Base-by-base conservation (phyloP, 1,140 invertebrate genomes). In the Gonioctena quinquepunctata region DNA sequence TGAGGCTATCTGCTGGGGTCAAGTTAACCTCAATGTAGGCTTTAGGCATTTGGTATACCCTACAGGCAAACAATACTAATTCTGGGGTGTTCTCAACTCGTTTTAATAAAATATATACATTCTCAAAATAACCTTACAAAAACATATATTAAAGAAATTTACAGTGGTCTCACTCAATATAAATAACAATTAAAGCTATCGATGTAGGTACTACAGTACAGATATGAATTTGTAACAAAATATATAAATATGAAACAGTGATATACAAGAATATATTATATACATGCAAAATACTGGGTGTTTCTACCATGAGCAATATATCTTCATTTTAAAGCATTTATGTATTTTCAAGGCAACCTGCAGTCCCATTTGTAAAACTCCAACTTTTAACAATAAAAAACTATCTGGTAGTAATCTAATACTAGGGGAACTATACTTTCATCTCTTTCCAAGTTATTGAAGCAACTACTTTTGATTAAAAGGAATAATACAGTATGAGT, bases 121-220 rank as follows among this genome's bases (percentile, higher is more conserved):
- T 42, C 16, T n/a, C 16, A 42, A 42, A 42, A 11, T 42, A 42
- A 42, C 33, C 33, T 42, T n/a, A 42, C 16, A 42, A 42, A 42
- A 42, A 42, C 11, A 11, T 13, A 42, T 42, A 42, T 42, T 42
- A 42, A 42, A 42, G 33, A 42, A 7, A 42, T 42, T 42, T 11
- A 42, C 33, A 42, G 33, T 42, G 33, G 11, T 42, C n/a, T 42
- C 5, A 42, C 13, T 42, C 33, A 54, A 54, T 21, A 61, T 61
- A 61, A 61, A 60, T 60, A 61, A 61, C 59, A 61, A 61, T 61
- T 61, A 61, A 61, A 61, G 59, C 59, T 61, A 61, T 61, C 16
- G 19, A 28, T 61, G 16, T 61, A 61, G 59, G 59, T 61, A 61
- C 59, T 61, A 21, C 27, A 13, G 33, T 42, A 42, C 33, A 42